These are phyloP conservation scores for Drosophila malerkotliana DNA, from an alignment of 1,140 invertebrate species.

Conservation along the genomic window DNA sequence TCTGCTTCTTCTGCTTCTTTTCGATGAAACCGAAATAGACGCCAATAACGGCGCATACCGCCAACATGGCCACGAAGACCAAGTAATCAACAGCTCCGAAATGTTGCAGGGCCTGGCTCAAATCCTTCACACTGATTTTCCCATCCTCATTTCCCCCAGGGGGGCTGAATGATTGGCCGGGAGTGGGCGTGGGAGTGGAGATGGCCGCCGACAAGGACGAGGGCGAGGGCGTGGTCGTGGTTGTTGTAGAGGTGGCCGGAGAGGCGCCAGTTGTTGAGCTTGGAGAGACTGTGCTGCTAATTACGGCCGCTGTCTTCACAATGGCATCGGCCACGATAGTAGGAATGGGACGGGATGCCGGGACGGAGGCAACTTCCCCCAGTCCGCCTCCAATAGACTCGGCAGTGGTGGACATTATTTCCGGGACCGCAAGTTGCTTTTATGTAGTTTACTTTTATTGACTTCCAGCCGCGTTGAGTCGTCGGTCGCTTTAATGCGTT, in stretches of 20 bases:
- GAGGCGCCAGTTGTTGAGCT: slow-evolving; percentile 40
- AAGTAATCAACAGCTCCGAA: slow-evolving; percentile 88
- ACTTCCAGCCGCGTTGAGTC: slow-evolving; percentile 67
- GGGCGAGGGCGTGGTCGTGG: slow-evolving; percentile 4
- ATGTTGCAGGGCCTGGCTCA: slow-evolving; percentile 85
- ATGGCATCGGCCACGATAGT: slow-evolving; percentile 48
- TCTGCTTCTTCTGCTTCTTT: slow-evolving; percentile 83
- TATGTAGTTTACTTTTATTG: slow-evolving; percentile 76
- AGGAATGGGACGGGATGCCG: slow-evolving; percentile 10
- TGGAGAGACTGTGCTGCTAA: slow-evolving; percentile 65
- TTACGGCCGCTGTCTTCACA: slow-evolving; percentile 70
- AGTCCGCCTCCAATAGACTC: slow-evolving; percentile 6
- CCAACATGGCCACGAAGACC: slow-evolving; percentile 89
- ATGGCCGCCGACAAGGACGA: not conserved
- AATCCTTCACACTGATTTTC: slow-evolving; percentile 84
- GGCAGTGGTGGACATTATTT: slow-evolving; percentile 64
- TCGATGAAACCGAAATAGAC: slow-evolving; percentile 90
- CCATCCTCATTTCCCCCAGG: slow-evolving; percentile 20
- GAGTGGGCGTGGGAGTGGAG: slow-evolving; percentile 6
- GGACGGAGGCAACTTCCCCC: slow-evolving; percentile 5
- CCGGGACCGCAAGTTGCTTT: slow-evolving; percentile 71
- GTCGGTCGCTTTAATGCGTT: slow-evolving; percentile 55
- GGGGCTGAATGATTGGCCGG: slow-evolving; percentile 19
- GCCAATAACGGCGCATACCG: slow-evolving; percentile 88
- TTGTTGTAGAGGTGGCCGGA: not conserved